Evolutionary conservation across 1,140 invertebrate species (phyloP).

Genomic region (Caenorhabditis inopinata): DNA sequence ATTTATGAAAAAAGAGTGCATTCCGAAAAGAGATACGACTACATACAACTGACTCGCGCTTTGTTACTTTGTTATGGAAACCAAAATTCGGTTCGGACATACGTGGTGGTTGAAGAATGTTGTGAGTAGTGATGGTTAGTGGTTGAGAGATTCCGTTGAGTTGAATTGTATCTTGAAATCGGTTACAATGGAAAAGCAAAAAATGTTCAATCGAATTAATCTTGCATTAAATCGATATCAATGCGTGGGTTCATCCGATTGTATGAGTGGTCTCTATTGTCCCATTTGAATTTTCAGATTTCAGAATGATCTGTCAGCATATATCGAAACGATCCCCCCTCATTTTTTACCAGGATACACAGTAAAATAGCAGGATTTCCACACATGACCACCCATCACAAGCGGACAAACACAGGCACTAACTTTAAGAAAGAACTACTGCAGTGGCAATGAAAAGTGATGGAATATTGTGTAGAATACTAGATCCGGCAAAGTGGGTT

Average conservation of each 20-base stretch:
- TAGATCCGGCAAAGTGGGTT: not conserved
- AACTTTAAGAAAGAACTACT: slow-evolving; percentile 31
- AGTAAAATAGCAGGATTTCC: slow-evolving; percentile 21
- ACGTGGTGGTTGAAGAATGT: not conserved
- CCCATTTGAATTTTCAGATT: not conserved
- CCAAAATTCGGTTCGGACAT: not conserved
- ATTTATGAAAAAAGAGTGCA: not conserved
- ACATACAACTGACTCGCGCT: slow-evolving; percentile 19
- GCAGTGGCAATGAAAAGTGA: not conserved
- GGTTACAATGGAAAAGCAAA: slow-evolving; percentile 30
- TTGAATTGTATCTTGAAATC: slow-evolving; percentile 38
- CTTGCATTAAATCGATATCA: not conserved
- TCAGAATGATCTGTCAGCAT: too few relatives aligned
- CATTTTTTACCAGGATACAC: not conserved
- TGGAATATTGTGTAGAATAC: not conserved
- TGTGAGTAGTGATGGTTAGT: slow-evolving; percentile 28
- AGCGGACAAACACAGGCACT: slow-evolving; percentile 33
- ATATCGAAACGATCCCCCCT: too few relatives aligned
- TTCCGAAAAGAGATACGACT: slow-evolving; percentile 24
- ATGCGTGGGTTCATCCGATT: not conserved
- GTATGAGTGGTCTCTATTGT: slow-evolving; percentile 17
- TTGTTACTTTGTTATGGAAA: not conserved
- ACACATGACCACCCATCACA: slow-evolving; percentile 33
- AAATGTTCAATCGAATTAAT: not conserved
- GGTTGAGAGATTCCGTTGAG: slow-evolving; percentile 39